Percentiles rank a stretch among this genome's conserved stretches.
Conservation (phyloP, 2,888 invertebrate genomes). For the Poecilobothrus nobilitatus region DNA sequence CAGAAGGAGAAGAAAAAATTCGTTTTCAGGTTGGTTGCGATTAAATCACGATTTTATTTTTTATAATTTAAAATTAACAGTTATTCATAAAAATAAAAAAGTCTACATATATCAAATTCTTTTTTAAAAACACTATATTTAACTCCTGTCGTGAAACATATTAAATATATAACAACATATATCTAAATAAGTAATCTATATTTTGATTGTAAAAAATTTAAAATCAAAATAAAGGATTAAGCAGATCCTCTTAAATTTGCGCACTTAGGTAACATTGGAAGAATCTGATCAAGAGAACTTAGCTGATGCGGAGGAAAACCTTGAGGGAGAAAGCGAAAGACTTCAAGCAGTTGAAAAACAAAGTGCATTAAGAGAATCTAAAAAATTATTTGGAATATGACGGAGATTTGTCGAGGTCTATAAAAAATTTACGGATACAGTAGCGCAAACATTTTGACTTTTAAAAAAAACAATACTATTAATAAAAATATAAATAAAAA, state of each 20-base stretch:
- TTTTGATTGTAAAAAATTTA: background rate
- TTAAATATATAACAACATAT: background rate
- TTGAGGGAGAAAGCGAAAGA: conserved; percentile 27
- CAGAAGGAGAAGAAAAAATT: conserved; percentile 60
- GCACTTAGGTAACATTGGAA: conserved; percentile 68
- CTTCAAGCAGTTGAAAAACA: conserved; percentile 13
- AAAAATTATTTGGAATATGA: conserved; percentile 69
- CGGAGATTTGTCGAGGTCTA: conserved; percentile 86
- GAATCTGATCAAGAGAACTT: conserved; percentile 50
- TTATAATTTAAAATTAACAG: background rate
- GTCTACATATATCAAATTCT: background rate
- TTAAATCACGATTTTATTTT: background rate
- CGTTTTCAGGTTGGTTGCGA: conserved; percentile 56
- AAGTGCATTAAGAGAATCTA: conserved; percentile 42
- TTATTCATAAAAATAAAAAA: background rate
- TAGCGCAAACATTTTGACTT: conserved; percentile 78
- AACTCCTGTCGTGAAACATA: background rate
- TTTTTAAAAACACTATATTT: background rate
- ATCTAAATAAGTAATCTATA: too few relatives aligned
- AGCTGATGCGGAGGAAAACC: conserved; percentile 58
- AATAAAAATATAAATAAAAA: conserved; percentile 22
- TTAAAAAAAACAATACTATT: conserved; percentile 42
- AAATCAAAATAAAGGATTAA: background rate
- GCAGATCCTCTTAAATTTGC: background rate
- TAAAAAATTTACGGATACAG: conserved; percentile 79